Evolutionary conservation across 2,888 invertebrate species (phyloP).

Genomic region (Tillus elongatus): DNA sequence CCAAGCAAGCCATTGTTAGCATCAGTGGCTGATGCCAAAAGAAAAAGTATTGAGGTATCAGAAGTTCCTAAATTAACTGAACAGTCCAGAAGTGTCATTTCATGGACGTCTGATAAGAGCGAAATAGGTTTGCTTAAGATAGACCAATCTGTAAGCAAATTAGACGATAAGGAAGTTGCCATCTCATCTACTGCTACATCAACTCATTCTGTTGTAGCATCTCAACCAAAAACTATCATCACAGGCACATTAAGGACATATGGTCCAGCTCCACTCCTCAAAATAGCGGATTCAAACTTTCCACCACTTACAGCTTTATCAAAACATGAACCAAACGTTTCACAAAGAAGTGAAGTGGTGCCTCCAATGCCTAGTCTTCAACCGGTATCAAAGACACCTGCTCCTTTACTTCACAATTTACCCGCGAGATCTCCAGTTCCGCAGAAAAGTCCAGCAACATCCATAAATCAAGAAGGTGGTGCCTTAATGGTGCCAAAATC

Average conservation of each 20-base stretch:
- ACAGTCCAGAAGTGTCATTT: conserved; percentile 26
- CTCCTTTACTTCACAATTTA: conserved; percentile 28
- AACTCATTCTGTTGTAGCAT: not conserved
- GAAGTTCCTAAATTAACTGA: conserved; percentile 22
- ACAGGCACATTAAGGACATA: conserved; percentile 16
- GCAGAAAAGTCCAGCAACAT: conserved; percentile 21
- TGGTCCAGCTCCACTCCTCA: conserved; percentile 24
- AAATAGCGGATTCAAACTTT: conserved; percentile 24
- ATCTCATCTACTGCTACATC: conserved; percentile 11
- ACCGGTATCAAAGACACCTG: conserved; percentile 17
- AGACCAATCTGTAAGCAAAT: not conserved
- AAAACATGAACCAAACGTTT: conserved; percentile 23
- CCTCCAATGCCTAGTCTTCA: conserved; percentile 15
- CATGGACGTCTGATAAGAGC: conserved; percentile 20
- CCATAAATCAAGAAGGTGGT: conserved; percentile 16
- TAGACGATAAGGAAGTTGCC: conserved; percentile 6
- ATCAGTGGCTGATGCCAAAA: conserved; percentile 12
- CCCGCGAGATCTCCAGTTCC: conserved; percentile 29
- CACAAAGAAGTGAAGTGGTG: conserved; percentile 20
- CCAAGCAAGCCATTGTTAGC: conserved; percentile 18
- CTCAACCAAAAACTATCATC: conserved; percentile 16
- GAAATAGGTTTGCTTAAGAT: conserved; percentile 7
- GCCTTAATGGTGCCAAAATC: conserved; percentile 20
- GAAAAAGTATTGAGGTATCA: conserved; percentile 16
- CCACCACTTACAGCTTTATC: conserved; percentile 26